These are phyloP conservation scores for Norana najaformis DNA, from an alignment of 2,888 invertebrate genomes.

Conservation along the genomic window DNA sequence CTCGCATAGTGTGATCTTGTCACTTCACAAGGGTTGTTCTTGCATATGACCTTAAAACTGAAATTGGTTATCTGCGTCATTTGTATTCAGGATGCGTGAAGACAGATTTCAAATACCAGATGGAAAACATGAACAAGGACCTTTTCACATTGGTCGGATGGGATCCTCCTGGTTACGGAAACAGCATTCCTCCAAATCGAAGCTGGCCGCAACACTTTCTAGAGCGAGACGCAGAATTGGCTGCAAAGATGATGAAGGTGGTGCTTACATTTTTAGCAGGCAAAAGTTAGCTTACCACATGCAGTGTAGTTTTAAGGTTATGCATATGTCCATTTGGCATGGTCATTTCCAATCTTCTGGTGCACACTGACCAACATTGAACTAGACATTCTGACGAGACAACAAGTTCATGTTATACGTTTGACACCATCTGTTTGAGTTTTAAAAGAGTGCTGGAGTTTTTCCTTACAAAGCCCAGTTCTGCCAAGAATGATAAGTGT, in stretches of 20 bases:
- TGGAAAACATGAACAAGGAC: slow-evolving; percentile 65
- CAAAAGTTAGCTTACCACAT: not conserved
- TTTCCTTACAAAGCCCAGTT: not conserved
- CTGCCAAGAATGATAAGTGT: not conserved
- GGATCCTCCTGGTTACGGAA: slow-evolving; percentile 85
- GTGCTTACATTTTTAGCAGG: not conserved
- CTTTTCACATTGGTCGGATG: slow-evolving; percentile 58
- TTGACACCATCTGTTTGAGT: not conserved
- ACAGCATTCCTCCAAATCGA: slow-evolving; percentile 77
- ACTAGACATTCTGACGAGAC: not conserved
- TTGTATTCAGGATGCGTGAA: slow-evolving; percentile 70
- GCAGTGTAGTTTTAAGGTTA: not conserved
- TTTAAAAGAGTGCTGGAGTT: not conserved
- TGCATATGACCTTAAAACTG: not conserved
- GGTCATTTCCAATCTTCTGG: not conserved
- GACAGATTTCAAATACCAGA: slow-evolving; percentile 77
- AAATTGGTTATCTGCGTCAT: not conserved
- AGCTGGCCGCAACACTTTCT: slow-evolving; percentile 75
- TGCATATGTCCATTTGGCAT: not conserved
- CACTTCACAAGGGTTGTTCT: not conserved
- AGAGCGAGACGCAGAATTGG: slow-evolving; percentile 75
- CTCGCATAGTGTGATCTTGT: not conserved
- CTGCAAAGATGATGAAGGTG: slow-evolving; percentile 75
- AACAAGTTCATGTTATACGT: not conserved
- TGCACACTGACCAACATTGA: not conserved